Conservation (phyloP, 2,797 vertebrate species). For the Bovichtus variegatus region DNA sequence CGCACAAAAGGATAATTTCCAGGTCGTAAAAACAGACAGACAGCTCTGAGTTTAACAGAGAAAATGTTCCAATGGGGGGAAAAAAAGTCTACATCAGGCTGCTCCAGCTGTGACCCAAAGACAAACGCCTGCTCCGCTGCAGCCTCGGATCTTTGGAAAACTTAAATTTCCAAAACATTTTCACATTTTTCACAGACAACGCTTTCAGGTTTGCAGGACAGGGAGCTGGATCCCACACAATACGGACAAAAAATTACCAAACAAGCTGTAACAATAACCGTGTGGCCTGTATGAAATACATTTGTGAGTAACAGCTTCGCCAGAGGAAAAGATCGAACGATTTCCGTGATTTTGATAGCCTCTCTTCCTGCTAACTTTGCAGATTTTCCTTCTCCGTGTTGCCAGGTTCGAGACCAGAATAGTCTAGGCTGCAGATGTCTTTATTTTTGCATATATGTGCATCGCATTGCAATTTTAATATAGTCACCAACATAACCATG, state of each 20-base stretch:
- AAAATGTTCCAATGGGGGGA: slow-evolving; percentile 40
- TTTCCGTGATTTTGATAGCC: slow-evolving; percentile 80
- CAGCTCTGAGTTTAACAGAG: slow-evolving; percentile 8
- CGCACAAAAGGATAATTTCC: slow-evolving; percentile 16
- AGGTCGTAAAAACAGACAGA: slow-evolving; percentile 27
- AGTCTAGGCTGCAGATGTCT: neutral
- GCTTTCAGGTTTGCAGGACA: neutral
- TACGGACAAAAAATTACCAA: neutral
- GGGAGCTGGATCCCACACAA: neutral
- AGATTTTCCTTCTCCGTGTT: slow-evolving; percentile 65
- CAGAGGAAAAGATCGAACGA: slow-evolving; percentile 55
- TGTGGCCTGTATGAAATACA: slow-evolving; percentile 78
- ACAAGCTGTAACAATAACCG: slow-evolving; percentile 58
- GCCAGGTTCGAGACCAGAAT: slow-evolving; percentile 39
- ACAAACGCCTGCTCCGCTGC: slow-evolving; percentile 35
- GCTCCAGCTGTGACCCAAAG: slow-evolving; percentile 41
- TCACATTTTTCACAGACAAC: neutral
- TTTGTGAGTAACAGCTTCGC: slow-evolving; percentile 47
- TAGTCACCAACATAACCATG: neutral
- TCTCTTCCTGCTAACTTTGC: slow-evolving; percentile 83
- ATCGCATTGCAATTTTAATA: neutral
- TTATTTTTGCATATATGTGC: neutral
- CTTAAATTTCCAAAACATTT: slow-evolving; percentile 61
- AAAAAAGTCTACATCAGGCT: slow-evolving; percentile 48
- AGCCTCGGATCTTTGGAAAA: slow-evolving; percentile 56